Percentiles rank a stretch among this genome's conserved stretches.
Evolutionary conservation across 2,797 vertebrate genomes (phyloP).

Genomic region (Rhabdomys pumilio): DNA sequence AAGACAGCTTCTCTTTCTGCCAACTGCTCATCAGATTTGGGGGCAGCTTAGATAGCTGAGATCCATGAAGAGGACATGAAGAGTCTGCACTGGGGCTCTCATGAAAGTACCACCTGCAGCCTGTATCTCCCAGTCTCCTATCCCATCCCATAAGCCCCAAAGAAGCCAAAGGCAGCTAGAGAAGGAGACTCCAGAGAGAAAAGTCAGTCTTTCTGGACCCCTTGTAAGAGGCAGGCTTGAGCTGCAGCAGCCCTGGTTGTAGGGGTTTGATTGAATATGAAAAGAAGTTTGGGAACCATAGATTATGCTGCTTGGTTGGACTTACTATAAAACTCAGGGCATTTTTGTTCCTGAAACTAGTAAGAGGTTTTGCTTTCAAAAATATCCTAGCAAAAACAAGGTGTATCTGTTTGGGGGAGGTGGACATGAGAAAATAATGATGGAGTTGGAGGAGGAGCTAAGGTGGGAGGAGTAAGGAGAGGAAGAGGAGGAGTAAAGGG

Average conservation of each 20-base stretch:
- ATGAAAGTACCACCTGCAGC: background rate
- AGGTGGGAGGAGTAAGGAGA: no score
- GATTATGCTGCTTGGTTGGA: background rate
- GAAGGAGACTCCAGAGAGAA: background rate
- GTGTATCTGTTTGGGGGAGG: background rate
- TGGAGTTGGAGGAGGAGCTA: background rate
- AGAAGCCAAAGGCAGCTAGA: background rate
- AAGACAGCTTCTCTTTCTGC: background rate
- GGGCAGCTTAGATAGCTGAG: background rate
- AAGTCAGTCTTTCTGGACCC: background rate
- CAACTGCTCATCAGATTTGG: no score
- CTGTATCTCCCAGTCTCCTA: background rate
- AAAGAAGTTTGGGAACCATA: background rate
- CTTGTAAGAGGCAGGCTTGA: background rate
- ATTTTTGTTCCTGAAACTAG: slow-evolving; percentile 48
- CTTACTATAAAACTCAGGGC: background rate
- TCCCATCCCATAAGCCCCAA: background rate
- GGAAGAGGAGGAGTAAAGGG: no score
- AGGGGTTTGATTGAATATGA: background rate
- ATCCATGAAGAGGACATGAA: no score
- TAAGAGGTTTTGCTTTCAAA: slow-evolving; percentile 30
- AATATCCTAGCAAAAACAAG: background rate
- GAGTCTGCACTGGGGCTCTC: background rate
- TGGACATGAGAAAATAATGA: background rate
- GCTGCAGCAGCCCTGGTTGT: background rate